phyloP scores from a whole-genome alignment of 2,113 vertebrate species.

The Crotalus viridis region DNA sequence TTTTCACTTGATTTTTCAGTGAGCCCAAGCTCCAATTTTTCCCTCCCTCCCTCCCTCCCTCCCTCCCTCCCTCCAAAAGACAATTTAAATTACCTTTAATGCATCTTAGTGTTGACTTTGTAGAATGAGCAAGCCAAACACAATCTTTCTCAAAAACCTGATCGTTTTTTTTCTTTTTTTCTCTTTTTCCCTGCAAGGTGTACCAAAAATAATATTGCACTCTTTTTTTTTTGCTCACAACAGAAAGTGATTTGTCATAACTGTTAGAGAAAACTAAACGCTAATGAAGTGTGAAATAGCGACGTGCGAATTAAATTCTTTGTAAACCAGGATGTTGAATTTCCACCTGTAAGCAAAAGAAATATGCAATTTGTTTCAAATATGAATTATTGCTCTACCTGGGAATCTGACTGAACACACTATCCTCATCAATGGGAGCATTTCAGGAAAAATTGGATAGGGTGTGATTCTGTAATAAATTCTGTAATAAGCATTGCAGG shows the following conservation, averaged over 20 bases:
- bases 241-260: constrained; percentile 11
- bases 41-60: too few species aligned
- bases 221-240: not conserved
- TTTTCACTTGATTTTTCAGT: not conserved
- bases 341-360: not conserved
- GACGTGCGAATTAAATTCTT: not conserved
- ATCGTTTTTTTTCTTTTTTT: not conserved
- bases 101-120: not conserved
- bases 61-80: not conserved
- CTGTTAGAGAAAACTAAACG: not conserved
- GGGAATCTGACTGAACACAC: not conserved
- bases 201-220: not conserved
- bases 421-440: not conserved
- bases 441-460: not conserved
- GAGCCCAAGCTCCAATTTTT: not conserved
- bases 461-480: not conserved
- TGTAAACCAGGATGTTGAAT: constrained; percentile 3
- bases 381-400: not conserved
- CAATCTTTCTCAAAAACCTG: not conserved
- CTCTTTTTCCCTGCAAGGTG: not conserved
- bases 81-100: not conserved
- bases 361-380: not conserved
- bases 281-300: constrained; percentile 21
- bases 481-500: too few species aligned
- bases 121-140: not conserved